Conservation (phyloP, 2,888 invertebrate species). For the Clusia tigrina region DNA sequence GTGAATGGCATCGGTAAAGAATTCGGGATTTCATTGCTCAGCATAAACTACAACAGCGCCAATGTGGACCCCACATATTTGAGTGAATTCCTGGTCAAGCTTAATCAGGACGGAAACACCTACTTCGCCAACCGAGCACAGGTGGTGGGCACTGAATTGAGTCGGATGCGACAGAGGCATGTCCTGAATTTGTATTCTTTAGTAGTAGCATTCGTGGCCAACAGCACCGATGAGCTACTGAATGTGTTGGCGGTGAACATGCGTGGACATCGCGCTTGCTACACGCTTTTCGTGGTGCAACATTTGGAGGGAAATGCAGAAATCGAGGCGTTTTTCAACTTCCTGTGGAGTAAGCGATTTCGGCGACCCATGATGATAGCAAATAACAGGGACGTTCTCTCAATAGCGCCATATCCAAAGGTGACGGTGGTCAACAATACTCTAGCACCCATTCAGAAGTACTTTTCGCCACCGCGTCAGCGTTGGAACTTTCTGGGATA, state of each 20-base stretch:
- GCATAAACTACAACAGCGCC: conserved; percentile 24
- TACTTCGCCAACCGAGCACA: conserved; percentile 33
- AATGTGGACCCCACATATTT: no score
- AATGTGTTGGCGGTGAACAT: conserved; percentile 27
- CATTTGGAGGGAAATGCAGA: not conserved
- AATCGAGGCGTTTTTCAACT: conserved; percentile 36
- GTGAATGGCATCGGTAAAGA: conserved; percentile 37
- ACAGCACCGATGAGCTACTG: conserved; percentile 37
- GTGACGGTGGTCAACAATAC: conserved; percentile 27
- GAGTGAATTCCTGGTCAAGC: conserved; percentile 25
- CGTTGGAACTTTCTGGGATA: conserved; percentile 38
- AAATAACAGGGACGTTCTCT: conserved; percentile 32
- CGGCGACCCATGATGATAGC: conserved; percentile 41
- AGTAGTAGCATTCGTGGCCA: conserved; percentile 38
- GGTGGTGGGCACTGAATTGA: not conserved
- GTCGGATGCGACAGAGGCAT: conserved; percentile 4
- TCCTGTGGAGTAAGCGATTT: conserved; percentile 40
- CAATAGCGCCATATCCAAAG: conserved; percentile 46
- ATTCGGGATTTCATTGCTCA: conserved; percentile 27
- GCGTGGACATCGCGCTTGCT: conserved; percentile 37
- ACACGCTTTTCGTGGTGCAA: conserved; percentile 37
- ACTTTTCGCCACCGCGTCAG: conserved; percentile 36
- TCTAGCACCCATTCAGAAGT: not conserved
- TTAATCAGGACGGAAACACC: conserved; percentile 29
- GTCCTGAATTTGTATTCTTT: conserved; percentile 27